A percentile compares a stretch with the other conserved stretches of the same genome.
Evolutionary conservation across 2,797 vertebrate species (phyloP).

Genomic region (Microtus californicus): DNA sequence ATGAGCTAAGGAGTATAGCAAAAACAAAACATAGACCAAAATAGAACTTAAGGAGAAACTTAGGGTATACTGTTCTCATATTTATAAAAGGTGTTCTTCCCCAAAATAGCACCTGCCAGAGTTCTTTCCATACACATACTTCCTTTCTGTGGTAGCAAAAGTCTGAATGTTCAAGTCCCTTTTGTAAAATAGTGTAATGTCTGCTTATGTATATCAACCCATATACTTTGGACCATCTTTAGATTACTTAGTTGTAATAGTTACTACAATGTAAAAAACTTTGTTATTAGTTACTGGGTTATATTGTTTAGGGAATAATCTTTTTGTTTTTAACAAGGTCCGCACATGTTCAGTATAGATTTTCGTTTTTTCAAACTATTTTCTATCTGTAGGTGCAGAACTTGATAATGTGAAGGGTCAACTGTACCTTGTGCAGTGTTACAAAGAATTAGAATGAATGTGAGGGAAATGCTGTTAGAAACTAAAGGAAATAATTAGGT

Average conservation of each 20-base stretch:
- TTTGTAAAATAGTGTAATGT: not conserved
- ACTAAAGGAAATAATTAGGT: not conserved
- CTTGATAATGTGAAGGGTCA: not conserved
- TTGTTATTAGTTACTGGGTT: not conserved
- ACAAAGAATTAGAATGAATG: not conserved
- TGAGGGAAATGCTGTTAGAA: slow-evolving; percentile 11
- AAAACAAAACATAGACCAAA: not conserved
- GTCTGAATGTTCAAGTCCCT: not conserved
- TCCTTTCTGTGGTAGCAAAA: not conserved
- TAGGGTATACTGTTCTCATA: not conserved
- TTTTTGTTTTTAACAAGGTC: not conserved
- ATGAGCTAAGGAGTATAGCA: not conserved
- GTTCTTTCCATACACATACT: not conserved
- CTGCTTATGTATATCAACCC: not conserved
- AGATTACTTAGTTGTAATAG: not conserved
- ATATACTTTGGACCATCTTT: not conserved
- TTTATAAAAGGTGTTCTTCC: not conserved
- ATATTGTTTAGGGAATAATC: not conserved
- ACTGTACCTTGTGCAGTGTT: not conserved
- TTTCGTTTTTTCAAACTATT: not conserved
- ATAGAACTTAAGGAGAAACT: not conserved
- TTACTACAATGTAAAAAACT: not conserved
- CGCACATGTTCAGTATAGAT: not conserved
- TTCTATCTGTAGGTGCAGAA: not conserved
- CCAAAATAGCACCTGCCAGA: not conserved